Percentiles rank a stretch among this genome's conserved stretches.
Evolutionary conservation across 1,140 invertebrate genomes (phyloP).

Genomic region (Pararge aegeria): DNA sequence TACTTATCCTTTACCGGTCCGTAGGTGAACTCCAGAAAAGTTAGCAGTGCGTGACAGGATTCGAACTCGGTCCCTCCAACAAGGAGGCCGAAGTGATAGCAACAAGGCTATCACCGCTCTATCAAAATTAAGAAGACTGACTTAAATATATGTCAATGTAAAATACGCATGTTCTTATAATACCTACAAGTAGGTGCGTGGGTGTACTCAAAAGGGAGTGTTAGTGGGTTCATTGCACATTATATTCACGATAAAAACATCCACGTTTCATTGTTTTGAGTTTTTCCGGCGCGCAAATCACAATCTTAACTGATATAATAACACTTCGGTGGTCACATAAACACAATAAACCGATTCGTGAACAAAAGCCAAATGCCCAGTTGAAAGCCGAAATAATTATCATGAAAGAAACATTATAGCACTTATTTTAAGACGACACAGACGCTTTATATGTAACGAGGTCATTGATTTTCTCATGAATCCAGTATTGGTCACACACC

Average conservation of each 20-base stretch:
- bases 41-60: no score
- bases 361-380: conserved; percentile 67
- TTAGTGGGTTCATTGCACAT: conserved; percentile 60
- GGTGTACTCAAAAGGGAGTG: conserved; percentile 19
- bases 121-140: neutral
- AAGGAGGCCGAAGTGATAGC: no score
- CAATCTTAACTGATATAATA: conserved; percentile 69
- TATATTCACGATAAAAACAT: conserved; percentile 58
- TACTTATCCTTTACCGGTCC: no score
- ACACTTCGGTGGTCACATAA: conserved; percentile 65
- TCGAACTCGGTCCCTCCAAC: no score
- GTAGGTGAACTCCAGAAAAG: no score
- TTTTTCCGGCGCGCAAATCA: conserved; percentile 58
- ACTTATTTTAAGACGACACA: conserved; percentile 20
- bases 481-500: conserved; percentile 14
- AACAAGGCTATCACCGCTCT: no score
- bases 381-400: conserved; percentile 65
- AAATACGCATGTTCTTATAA: no score
- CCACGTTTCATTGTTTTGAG: conserved; percentile 66
- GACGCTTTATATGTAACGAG: conserved; percentile 29
- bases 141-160: conserved; percentile 32
- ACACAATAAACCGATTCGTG: conserved; percentile 53
- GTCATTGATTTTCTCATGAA: conserved; percentile 32
- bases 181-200: conserved; percentile 27
- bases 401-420: conserved; percentile 35